Conservation (phyloP, 1,140 invertebrate species). For the Achatina immaculata region DNA sequence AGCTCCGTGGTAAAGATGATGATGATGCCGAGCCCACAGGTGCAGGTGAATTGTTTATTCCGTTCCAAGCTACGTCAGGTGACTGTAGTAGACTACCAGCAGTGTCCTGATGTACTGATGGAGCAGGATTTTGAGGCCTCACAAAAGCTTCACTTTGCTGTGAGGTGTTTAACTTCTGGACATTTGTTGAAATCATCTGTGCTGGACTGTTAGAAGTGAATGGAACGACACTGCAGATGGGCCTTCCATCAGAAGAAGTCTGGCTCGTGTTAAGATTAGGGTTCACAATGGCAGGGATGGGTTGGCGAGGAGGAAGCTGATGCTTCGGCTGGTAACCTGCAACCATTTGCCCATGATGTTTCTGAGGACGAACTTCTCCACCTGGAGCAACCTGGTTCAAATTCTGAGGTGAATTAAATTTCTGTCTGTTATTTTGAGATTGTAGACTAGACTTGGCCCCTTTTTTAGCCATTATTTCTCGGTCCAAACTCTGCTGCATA, state of each 20-base stretch:
- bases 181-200: background rate
- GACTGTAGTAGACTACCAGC: background rate
- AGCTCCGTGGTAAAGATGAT: no score
- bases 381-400: background rate
- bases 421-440: background rate
- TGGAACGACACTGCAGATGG: constrained; percentile 25
- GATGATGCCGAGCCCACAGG: background rate
- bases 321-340: background rate
- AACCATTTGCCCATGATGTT: background rate
- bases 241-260: background rate
- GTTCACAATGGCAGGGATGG: background rate
- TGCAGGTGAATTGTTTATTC: background rate
- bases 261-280: background rate
- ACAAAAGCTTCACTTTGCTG: background rate
- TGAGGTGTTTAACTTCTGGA: background rate
- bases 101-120: background rate
- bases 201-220: background rate
- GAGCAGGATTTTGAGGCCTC: background rate
- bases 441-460: background rate
- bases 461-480: constrained; percentile 31
- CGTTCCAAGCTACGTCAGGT: background rate
- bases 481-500: constrained; percentile 27
- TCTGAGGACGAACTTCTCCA: background rate
- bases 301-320: constrained; percentile 19
- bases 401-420: no score